Evolutionary conservation across 92 coral and sea anemone species (phyloP), one percentile per base, ranked within the genome.

Genomic region (Bergia puertoricense): DNA sequence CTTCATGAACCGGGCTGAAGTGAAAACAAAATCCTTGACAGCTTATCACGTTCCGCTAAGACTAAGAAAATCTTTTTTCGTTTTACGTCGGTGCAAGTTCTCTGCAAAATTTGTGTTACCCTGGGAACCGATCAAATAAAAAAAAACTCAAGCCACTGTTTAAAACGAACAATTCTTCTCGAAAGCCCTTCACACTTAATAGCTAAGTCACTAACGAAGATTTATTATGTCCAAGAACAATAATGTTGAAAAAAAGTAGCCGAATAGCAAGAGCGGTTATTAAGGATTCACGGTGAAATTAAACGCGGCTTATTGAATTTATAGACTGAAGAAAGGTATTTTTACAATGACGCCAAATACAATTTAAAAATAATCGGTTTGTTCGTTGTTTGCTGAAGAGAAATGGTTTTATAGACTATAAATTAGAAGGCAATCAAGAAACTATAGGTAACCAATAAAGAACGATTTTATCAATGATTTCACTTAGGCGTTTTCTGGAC

Each of bases 91-190:
- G 65, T 80, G 85, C 85, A 57, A 80, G 72, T 80, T 80, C 73
- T 80, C 85, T 80, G 38, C 50, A 39, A 57, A 80, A 44, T 57
- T 80, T 56, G n/a, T 57, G 85, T 80, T 80, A 57, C 85, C 73
- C 48, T 3, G 85, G 85, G 72, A 80, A 80, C 85, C 85, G n/a
- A n/a, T 13, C 59, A 39, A 2, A 57, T 6, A 14, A 80, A 80
- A 80, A 80, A 80, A 79, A 30, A 30, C 30, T 65, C 82, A n/a
- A 20, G 82, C 46, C 82, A 5, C 82, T 9, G 65, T 40, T 23
- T 10, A 65, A 78, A 37, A 18, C 69, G 50, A 80, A 80, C 30
- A 57, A 56, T 36, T 59, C 44, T 80, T 39, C 73, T 50, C 39
- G n/a, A 46, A 79, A 79, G 38, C 45, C 42, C 43, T 79, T 79